Percentiles rank a stretch among this genome's conserved stretches.
phyloP scores from a whole-genome alignment of 2,888 invertebrate species.

The Euspilapteryx auroguttella region DNA sequence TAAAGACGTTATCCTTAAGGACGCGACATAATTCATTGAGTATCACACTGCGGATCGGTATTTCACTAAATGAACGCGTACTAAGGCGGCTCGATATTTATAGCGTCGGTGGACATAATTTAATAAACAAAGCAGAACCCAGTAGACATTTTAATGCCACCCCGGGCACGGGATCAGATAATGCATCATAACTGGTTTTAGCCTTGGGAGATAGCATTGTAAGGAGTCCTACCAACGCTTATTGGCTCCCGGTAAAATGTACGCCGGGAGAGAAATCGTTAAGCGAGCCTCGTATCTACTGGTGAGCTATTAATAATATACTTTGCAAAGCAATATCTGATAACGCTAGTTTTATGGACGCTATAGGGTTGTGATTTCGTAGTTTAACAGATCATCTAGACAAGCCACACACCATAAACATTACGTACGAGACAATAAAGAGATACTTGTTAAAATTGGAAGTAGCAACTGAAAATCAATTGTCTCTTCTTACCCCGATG shows the following conservation, averaged over 20 bases:
- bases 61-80: slow-evolving; percentile 55
- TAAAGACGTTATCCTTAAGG: slow-evolving; percentile 36
- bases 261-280: slow-evolving; percentile 26
- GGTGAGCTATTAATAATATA: slow-evolving; percentile 39
- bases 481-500: too few species aligned
- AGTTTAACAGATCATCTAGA: too few species aligned
- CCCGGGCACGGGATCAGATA: slow-evolving; percentile 54
- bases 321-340: slow-evolving; percentile 30
- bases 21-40: slow-evolving; percentile 44
- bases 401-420: too few species aligned
- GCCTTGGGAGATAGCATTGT: slow-evolving; percentile 53
- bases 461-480: too few species aligned
- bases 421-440: too few species aligned
- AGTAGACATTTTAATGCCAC: slow-evolving; percentile 50
- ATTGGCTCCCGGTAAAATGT: slow-evolving; percentile 44
- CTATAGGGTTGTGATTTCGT: too few species aligned
- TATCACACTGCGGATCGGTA: slow-evolving; percentile 48
- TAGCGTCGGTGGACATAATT: slow-evolving; percentile 54
- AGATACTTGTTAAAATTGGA: too few species aligned
- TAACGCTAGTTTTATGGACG: slow-evolving; percentile 13
- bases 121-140: slow-evolving; percentile 57
- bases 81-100: slow-evolving; percentile 32
- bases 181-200: slow-evolving; percentile 53
- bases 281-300: slow-evolving; percentile 36
- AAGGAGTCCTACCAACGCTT: slow-evolving; percentile 48